These are phyloP conservation scores for Eubucco bourcierii DNA, from an alignment of 2,113 vertebrate species.

Conservation along the genomic window DNA sequence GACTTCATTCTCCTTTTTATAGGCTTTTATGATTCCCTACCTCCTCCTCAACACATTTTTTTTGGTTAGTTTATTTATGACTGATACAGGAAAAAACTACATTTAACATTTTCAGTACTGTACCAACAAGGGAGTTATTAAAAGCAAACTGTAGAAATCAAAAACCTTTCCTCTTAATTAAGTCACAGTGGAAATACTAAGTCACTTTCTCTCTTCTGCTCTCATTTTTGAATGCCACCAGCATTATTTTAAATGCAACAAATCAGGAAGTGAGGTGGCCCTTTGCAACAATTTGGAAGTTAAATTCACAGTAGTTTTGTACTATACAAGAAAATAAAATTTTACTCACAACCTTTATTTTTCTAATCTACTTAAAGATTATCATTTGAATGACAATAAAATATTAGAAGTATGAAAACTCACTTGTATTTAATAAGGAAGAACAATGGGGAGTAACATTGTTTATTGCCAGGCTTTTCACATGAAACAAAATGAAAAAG, in stretches of 20 bases:
- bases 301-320: neutral
- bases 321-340: neutral
- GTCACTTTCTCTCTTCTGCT: neutral
- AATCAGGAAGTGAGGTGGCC: neutral
- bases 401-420: neutral
- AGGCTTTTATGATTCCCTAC: neutral
- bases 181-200: neutral
- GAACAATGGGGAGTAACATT: neutral
- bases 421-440: neutral
- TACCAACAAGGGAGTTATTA: neutral
- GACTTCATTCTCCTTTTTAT: neutral
- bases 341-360: neutral
- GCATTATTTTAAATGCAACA: neutral
- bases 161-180: slow-evolving; percentile 32
- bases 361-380: neutral
- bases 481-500: neutral
- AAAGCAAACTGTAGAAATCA: slow-evolving; percentile 15
- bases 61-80: neutral
- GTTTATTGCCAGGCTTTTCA: neutral
- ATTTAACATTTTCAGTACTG: neutral
- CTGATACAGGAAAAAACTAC: neutral
- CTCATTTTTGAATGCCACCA: neutral
- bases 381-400: neutral
- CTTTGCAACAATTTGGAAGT: neutral
- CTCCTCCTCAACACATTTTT: neutral